These are phyloP conservation scores for Baronia brevicornis DNA, from an alignment of 2,888 invertebrate species.

Conservation along the genomic window DNA sequence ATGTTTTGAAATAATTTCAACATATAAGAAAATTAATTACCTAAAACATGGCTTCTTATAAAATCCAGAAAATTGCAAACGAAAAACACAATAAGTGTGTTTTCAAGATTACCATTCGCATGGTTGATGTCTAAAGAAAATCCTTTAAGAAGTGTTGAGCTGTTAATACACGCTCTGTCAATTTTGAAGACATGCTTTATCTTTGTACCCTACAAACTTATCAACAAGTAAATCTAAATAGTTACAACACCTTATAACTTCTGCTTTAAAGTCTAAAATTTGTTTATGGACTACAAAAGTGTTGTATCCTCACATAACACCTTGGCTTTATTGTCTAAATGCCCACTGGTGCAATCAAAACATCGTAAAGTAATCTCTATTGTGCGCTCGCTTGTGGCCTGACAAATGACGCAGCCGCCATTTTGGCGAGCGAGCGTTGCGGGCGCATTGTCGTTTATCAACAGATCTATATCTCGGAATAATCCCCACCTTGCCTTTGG, in stretches of 20 bases:
- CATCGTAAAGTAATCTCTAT: conserved; percentile 58
- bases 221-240: conserved; percentile 15
- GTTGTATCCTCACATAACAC: conserved; percentile 30
- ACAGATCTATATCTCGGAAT: conserved; percentile 53
- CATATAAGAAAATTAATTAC: too few relatives aligned
- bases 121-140: conserved; percentile 20
- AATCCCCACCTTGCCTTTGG: conserved; percentile 34
- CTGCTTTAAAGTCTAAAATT: background rate
- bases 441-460: conserved; percentile 32
- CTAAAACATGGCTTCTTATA: too few relatives aligned
- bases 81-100: conserved; percentile 6
- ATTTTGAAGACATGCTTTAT: conserved; percentile 31
- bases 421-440: conserved; percentile 26
- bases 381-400: conserved; percentile 32
- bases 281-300: background rate
- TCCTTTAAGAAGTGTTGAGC: conserved; percentile 50
- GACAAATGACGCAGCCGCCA: conserved; percentile 45
- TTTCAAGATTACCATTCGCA: conserved; percentile 13
- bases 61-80: too few relatives aligned
- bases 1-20: too few relatives aligned
- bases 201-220: conserved; percentile 22
- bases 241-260: too few relatives aligned
- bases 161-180: conserved; percentile 48
- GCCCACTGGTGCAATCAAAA: conserved; percentile 55
- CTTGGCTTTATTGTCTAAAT: conserved; percentile 32